phyloP scores from a whole-genome alignment of 2,888 invertebrate genomes.

The Lasioglossum vierecki region DNA sequence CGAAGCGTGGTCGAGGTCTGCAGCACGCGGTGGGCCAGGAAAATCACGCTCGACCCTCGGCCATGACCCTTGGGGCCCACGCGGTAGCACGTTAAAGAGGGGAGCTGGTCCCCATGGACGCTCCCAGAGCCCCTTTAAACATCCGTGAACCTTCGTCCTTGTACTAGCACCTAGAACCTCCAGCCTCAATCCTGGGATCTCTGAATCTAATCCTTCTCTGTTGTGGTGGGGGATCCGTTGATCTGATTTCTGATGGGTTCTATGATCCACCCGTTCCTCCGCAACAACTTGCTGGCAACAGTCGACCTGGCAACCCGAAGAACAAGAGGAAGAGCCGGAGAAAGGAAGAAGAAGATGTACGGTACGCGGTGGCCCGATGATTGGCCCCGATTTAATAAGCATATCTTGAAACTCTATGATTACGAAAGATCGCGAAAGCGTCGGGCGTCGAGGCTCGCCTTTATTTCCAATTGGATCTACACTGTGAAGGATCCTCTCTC shows the following conservation, averaged over 20 bases:
- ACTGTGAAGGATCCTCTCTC: neutral
- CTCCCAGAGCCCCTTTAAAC: neutral
- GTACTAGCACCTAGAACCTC: neutral
- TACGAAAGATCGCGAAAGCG: conserved; percentile 71
- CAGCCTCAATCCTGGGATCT: neutral
- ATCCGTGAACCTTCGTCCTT: conserved; percentile 12
- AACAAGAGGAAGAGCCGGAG: neutral
- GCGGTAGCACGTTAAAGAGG: conserved; percentile 58
- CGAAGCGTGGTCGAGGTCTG: conserved; percentile 58
- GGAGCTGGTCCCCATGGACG: conserved; percentile 13
- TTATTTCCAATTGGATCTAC: conserved; percentile 77
- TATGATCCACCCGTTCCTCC: neutral
- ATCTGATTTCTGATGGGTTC: neutral
- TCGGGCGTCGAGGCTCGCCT: conserved; percentile 66
- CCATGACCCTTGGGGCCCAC: conserved; percentile 54
- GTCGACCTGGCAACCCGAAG: neutral
- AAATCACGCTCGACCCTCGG: conserved; percentile 72
- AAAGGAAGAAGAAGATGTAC: conserved; percentile 9
- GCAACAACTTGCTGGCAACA: neutral
- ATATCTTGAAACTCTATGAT: conserved; percentile 77
- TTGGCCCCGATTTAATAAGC: conserved; percentile 76
- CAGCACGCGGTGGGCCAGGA: conserved; percentile 66
- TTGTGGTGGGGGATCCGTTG: neutral
- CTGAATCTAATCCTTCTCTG: neutral
- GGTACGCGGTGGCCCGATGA: conserved; percentile 41